Evolutionary conservation across 2,888 invertebrate genomes (phyloP).

Genomic region (Callimorpha dominula): DNA sequence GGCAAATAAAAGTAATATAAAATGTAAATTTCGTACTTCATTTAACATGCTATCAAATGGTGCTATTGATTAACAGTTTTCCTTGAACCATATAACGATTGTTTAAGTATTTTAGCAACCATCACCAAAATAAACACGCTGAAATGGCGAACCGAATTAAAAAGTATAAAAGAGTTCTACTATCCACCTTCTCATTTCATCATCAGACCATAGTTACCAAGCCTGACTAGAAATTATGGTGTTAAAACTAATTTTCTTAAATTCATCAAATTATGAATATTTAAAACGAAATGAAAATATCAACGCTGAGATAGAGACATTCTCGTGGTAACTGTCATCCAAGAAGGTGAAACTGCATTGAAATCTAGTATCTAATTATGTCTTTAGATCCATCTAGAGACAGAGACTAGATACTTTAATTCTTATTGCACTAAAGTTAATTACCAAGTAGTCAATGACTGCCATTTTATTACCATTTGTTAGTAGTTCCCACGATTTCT

Average conservation of each 20-base stretch:
- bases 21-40: conserved; percentile 36
- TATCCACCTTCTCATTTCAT: no score
- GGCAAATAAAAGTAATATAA: conserved; percentile 21
- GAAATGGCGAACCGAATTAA: neutral
- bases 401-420: neutral
- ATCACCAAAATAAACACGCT: no score
- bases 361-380: no score
- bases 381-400: neutral
- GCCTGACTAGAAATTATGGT: no score
- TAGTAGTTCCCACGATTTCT: neutral
- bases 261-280: no score
- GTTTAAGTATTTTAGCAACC: conserved; percentile 34
- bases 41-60: conserved; percentile 22
- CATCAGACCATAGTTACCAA: no score
- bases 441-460: neutral
- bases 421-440: neutral
- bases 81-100: conserved; percentile 27
- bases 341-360: no score
- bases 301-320: no score
- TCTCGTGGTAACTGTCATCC: no score
- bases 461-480: neutral
- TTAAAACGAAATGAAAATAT: no score
- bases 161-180: no score
- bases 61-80: conserved; percentile 24
- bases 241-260: no score